These are phyloP conservation scores for Xestia sexstrigata DNA, from an alignment of 2,888 invertebrate genomes.

Conservation along the genomic window DNA sequence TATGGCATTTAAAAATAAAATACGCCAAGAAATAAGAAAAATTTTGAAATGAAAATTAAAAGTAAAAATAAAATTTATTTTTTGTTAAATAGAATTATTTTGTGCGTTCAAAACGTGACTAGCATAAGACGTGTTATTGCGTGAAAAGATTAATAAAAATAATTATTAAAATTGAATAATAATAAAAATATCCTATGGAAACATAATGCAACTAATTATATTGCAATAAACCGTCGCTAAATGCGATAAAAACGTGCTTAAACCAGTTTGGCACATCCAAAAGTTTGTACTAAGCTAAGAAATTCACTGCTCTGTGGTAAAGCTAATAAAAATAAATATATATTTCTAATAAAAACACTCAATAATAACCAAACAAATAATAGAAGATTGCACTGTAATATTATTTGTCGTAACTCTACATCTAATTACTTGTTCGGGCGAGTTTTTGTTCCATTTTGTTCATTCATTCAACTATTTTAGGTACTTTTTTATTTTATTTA, in stretches of 20 bases:
- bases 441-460: constrained; percentile 89
- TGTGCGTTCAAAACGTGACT: constrained; percentile 89
- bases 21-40: constrained; percentile 75
- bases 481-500: constrained; percentile 82
- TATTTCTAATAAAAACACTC: constrained; percentile 76
- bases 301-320: constrained; percentile 84
- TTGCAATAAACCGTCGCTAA: constrained; percentile 79
- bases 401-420: constrained; percentile 80
- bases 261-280: constrained; percentile 89
- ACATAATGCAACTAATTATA: constrained; percentile 81
- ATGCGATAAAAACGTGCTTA: constrained; percentile 85
- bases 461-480: constrained; percentile 82
- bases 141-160: constrained; percentile 80
- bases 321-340: constrained; percentile 86
- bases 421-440: constrained; percentile 88
- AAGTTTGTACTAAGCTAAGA: constrained; percentile 88
- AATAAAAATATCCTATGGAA: constrained; percentile 75
- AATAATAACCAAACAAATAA: constrained; percentile 82
- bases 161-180: constrained; percentile 73
- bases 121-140: constrained; percentile 90
- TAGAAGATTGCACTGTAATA: constrained; percentile 87
- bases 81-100: constrained; percentile 81
- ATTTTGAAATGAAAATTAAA: constrained; percentile 71
- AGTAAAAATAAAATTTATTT: constrained; percentile 70
- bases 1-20: constrained; percentile 88